These are phyloP conservation scores for Leuciscus idus DNA, from an alignment of 2,113 vertebrate species.

Conservation along the genomic window DNA sequence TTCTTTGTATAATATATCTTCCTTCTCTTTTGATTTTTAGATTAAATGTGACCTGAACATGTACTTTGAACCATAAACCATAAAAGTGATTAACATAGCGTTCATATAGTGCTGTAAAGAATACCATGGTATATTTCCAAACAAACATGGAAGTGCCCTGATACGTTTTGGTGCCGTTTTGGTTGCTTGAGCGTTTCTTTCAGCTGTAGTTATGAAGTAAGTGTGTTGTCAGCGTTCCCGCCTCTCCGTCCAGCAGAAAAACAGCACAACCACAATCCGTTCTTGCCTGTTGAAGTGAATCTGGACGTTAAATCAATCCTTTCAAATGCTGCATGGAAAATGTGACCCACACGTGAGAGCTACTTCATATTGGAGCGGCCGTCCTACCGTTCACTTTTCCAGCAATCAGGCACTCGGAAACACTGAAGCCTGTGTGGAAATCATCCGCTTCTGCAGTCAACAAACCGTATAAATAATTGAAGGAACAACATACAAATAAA, in stretches of 20 bases:
- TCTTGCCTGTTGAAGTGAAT: neutral
- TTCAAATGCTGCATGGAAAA: slow-evolving; percentile 6
- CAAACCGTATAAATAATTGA: neutral
- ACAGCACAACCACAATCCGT: neutral
- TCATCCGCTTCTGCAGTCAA: slow-evolving; percentile 5
- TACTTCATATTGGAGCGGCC: neutral
- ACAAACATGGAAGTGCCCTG: neutral
- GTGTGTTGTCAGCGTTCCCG: neutral
- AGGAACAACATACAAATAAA: neutral
- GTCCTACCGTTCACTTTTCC: neutral
- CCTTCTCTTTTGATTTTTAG: neutral
- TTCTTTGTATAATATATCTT: neutral
- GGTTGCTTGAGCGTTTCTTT: neutral
- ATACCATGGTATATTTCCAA: too few relatives aligned
- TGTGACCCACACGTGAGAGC: slow-evolving; percentile 8
- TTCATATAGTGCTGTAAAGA: too few relatives aligned
- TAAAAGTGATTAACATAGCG: neutral
- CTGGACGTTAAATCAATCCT: slow-evolving; percentile 11
- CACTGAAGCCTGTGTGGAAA: slow-evolving; percentile 8
- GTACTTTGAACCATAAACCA: neutral
- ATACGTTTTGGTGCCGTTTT: neutral
- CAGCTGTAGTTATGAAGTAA: slow-evolving; percentile 12
- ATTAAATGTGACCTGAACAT: neutral
- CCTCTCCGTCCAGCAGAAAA: slow-evolving; percentile 5
- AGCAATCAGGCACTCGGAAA: neutral